Evolutionary conservation across 2,113 vertebrate species (phyloP).

Genomic region (Turnix velox): DNA sequence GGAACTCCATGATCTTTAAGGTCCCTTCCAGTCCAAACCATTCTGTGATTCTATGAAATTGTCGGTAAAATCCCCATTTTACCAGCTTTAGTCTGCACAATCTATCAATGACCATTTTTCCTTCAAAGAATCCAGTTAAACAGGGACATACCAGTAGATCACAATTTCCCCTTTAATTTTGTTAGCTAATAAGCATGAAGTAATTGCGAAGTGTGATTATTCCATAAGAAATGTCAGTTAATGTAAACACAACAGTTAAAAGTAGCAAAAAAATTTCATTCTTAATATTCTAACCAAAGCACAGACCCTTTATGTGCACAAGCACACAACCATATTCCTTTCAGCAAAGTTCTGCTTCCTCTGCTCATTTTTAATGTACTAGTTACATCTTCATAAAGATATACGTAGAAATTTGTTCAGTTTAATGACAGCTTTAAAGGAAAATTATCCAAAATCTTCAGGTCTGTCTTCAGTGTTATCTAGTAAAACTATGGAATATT

Average conservation of each 20-base stretch:
- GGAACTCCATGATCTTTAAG: too few species aligned
- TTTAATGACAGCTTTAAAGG: not conserved
- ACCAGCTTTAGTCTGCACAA: accelerated
- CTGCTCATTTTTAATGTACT: not conserved
- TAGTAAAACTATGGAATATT: not conserved
- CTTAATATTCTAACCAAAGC: not conserved
- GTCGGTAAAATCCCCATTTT: not conserved
- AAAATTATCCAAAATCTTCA: not conserved
- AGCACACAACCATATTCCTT: not conserved
- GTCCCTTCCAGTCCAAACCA: too few species aligned
- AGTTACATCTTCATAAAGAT: not conserved
- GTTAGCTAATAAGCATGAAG: not conserved
- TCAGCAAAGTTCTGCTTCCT: not conserved
- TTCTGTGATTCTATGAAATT: too few species aligned
- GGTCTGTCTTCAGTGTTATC: not conserved
- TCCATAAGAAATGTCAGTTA: not conserved
- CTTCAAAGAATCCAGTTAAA: not conserved
- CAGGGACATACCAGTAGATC: not conserved
- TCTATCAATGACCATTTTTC: not conserved
- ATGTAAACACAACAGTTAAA: not conserved
- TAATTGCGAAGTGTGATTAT: accelerated
- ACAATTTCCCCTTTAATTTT: not conserved
- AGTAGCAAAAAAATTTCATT: accelerated
- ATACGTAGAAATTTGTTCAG: not conserved
- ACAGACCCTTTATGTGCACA: not conserved